Base-by-base conservation (phyloP, 2,888 invertebrate species). In the Rhodophaea formosa region DNA sequence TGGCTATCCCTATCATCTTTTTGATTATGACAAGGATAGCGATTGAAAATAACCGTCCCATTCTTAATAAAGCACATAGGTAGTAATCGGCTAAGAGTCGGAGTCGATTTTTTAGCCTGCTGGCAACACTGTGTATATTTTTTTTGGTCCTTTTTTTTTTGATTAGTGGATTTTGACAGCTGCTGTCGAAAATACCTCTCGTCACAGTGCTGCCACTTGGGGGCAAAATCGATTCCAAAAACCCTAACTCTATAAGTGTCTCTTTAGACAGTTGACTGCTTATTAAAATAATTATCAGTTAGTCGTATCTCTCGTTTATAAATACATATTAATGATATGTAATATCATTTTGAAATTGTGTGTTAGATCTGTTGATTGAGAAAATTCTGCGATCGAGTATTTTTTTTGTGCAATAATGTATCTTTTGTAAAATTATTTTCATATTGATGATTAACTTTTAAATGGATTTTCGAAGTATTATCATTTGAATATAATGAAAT, bases 301-400 rank as follows among this genome's bases (percentile, higher is more conserved):
- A 60, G 61, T 61, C 5, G 23, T 62, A 53, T 66, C 64, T 65
- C 60, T 63, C 55, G 53, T 61, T 60, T 62, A 53, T 58, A 46
- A 65, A 72, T 72, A 70, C 67, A 79, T 77, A 78, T 84, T 85
- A 84, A 87, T 87, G 86, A 78, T 87, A 88, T 88, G 66, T 73
- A 70, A 88, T 88, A 86, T 87, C 86, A 86, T 85, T 83, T 86
- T 75, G 79, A 75, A 51, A 77, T 76, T 61, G 59, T 59, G 66
- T 76, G 69, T 76, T 68, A 79, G 75, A 79, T 83, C 75, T 83
- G 78, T 83, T 76, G 65, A 68, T 72, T 63, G 61, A 61, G 62
- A 64, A 62, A n/a, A n/a, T n/a, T 68, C 67, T 70, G 72, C 72
- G 64, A 67, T 65, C 71, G 79, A 75, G 70, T 77, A 74, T 74